Conservation (phyloP, 2,797 vertebrate species). For the Phoeniculus purpureus region DNA sequence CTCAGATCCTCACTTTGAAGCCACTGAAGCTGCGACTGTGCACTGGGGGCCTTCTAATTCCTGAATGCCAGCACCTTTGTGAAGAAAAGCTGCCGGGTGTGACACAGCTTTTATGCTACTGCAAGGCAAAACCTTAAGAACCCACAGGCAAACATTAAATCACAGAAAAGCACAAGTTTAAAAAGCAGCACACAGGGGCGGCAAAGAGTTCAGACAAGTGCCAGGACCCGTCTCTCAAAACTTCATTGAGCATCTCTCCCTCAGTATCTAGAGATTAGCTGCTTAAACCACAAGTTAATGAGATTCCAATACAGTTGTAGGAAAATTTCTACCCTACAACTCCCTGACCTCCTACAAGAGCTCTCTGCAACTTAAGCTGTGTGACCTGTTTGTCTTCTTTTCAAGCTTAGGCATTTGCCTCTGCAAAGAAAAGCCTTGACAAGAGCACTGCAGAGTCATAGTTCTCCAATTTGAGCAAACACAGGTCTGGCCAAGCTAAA, state of each 20-base stretch:
- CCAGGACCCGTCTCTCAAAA: background rate
- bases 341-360: background rate
- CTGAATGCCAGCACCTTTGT: background rate
- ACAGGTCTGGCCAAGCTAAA: background rate
- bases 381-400: background rate
- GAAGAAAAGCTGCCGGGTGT: background rate
- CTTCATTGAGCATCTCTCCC: background rate
- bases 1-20: background rate
- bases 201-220: background rate
- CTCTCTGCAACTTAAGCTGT: background rate
- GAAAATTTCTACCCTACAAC: background rate
- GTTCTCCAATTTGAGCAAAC: background rate
- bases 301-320: background rate
- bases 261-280: too few species aligned
- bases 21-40: background rate
- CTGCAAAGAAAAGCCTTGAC: background rate
- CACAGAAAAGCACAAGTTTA: background rate
- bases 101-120: background rate
- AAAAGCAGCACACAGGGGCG: accelerated
- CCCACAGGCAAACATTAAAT: background rate
- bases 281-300: background rate
- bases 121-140: background rate
- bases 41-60: background rate
- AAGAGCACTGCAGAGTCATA: background rate
- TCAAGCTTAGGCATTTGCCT: background rate